phyloP scores from a whole-genome alignment of 2,113 vertebrate species.

The Pitta sordida region DNA sequence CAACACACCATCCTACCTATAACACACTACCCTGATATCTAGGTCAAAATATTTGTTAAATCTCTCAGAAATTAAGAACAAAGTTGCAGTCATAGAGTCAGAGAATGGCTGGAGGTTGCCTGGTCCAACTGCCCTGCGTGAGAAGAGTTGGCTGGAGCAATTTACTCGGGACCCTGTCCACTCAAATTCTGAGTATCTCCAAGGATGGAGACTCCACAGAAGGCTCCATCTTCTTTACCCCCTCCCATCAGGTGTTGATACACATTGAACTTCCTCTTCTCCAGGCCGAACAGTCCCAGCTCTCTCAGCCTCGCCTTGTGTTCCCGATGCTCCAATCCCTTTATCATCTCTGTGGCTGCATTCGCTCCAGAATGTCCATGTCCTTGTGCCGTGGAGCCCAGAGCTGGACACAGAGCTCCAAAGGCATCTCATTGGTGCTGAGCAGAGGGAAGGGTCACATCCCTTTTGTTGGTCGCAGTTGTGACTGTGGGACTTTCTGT shows the following conservation, averaged over 20 bases:
- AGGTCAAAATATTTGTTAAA: background rate
- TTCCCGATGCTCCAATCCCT: background rate
- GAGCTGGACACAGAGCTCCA: background rate
- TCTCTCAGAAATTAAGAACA: background rate
- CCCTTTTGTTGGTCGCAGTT: background rate
- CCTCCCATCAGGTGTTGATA: background rate
- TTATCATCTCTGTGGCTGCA: background rate
- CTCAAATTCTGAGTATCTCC: background rate
- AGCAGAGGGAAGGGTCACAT: background rate
- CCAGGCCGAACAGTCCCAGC: background rate
- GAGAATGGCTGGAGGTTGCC: background rate
- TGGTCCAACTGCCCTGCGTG: background rate
- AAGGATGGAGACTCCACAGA: background rate
- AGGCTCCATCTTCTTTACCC: background rate
- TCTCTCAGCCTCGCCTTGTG: background rate
- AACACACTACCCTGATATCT: too few species aligned
- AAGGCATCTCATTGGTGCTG: background rate
- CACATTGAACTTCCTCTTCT: background rate
- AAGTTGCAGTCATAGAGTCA: background rate
- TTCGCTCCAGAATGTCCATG: background rate
- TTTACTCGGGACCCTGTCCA: background rate
- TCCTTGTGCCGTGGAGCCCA: background rate
- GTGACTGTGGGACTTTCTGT: background rate
- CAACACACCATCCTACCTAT: too few species aligned
- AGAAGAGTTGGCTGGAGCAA: background rate